A percentile compares a stretch with the other conserved stretches of the same genome.
These are phyloP conservation scores for Toxostoma redivivum DNA, from an alignment of 2,113 vertebrate species.

Conservation along the genomic window DNA sequence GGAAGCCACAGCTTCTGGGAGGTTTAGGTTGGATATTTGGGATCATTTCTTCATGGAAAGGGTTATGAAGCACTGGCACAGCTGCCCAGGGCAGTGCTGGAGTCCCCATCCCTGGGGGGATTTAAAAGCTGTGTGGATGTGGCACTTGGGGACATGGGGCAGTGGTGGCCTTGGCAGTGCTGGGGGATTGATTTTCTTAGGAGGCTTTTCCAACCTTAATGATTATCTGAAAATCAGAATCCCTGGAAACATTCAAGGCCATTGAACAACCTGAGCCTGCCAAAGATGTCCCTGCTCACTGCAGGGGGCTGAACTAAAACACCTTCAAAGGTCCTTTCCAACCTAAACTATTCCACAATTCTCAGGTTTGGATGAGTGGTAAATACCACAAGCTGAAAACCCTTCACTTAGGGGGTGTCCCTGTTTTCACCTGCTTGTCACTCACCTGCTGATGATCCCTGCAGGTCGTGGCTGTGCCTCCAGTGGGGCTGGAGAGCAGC, in stretches of 20 bases:
- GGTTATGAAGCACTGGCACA: neutral
- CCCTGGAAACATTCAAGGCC: neutral
- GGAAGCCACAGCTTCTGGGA: neutral
- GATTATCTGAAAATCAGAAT: neutral
- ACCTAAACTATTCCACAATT: neutral
- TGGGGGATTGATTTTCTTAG: rapidly evolving
- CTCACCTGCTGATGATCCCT: neutral
- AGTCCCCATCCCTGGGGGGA: neutral
- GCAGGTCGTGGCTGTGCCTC: neutral
- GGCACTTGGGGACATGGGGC: neutral
- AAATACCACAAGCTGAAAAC: neutral
- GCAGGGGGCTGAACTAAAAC: neutral
- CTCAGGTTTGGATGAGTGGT: neutral
- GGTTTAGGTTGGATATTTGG: neutral
- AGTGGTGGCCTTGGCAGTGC: neutral
- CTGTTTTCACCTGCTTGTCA: neutral
- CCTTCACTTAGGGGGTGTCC: neutral
- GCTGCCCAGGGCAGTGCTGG: neutral
- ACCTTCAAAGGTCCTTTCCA: neutral
- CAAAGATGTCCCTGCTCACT: neutral
- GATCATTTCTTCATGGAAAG: neutral
- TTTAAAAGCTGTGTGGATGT: rapidly evolving
- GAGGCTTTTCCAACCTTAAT: neutral
- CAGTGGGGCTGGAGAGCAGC: neutral
- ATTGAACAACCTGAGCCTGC: neutral